Base-by-base conservation (phyloP, 2,113 vertebrate species). In the Anolis sagrei region DNA sequence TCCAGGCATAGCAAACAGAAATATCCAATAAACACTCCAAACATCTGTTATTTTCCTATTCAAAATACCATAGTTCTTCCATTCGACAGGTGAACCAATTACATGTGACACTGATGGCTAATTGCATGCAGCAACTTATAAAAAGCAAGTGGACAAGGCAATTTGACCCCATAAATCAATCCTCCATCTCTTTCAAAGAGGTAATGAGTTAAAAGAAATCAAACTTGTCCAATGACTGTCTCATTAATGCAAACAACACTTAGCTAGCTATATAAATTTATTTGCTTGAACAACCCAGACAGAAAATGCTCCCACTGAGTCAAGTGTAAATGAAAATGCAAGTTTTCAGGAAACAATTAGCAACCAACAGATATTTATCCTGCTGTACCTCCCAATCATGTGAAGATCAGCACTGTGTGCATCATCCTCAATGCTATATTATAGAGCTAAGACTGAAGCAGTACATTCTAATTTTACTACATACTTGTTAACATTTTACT, bases 231-330 rank as follows among this genome's bases (percentile, higher is more conserved):
- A 39, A 32, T 66, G 39, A 84, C 39, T 68, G 68, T 72, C 76
- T 85, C 68, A 85, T 79, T 79, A 85, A 85, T 58, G 54, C 51
- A 85, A 85, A 61, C 66, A 79, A 76, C 66, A 72, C 51, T 85
- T 58, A 69, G 51, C 58, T 72, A 29, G 51, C 23, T 27, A n/a
- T 61, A 72, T 62, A 70, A 44, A 85, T 73, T 79, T 58, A 72
- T 79, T 85, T 72, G 49, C 76, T 72, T 70, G 49, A 73, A 85
- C 27, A 61, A 62, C 18, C 34, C 84, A 72, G 36, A 61, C 27
- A 61, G 66, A 79, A 79, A 79, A 85, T 79, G 34, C 18, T 61
- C 66, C 66, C 34, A 70, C 49, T 61, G 66, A 72, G 34, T 34
- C 66, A 75, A 62, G n/a, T 75, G 27, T n/a, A 72, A 85, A 79